Base-by-base conservation (phyloP, 2,113 vertebrate genomes). In the Sinocyclocheilus grahami region DNA sequence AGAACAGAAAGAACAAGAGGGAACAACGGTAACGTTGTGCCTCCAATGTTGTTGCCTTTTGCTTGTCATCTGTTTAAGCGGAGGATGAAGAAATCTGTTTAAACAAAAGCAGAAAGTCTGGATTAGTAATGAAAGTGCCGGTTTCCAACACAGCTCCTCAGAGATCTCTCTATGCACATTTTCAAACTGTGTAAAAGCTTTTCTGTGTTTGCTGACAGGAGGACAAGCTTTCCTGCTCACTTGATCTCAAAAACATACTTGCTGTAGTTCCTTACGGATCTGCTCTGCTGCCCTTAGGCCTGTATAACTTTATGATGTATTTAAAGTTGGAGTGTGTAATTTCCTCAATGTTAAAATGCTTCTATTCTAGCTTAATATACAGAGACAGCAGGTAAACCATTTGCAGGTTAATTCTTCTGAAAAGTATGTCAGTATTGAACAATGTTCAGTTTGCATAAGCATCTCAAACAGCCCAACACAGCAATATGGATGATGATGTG, bases 71-170 rank as follows among this genome's bases (percentile, higher is more conserved):
- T 72, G 69, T 42, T 42, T 72, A 22, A 72, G 18, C 20, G 33
- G 37, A 22, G 69, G 69, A 22, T 30, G 12, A 22, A 67, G 46
- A 27, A 53, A 58, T 30, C 9, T 76, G 75, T 88, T 82, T 69
- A 78, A 86, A 79, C 24, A 60, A 88, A 87, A 60, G 11, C 62
- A 74, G 78, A 53, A 65, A 82, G 58, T 90, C 86, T 91, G 89
- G 82, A 90, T 89, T 88, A 82, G 80, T 85, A 67, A 88, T 90
- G 85, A 89, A 80, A 87, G 87, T 87, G 83, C 46, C 55, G 80
- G 55, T 46, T 75, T 53, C 82, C 53, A 65, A 20, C 18, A 4
- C 71, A 74, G 74, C 48, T 51, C 42, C 39, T 75, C 63, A 33
- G 78, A 86, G 86, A 91, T 87, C 27, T 77, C 48, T 30, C n/a